These are phyloP conservation scores for Diacarnus erythraeanus DNA, from an alignment of 37 sponge, comb jelly and placozoan genomes.

Conservation along the genomic window DNA sequence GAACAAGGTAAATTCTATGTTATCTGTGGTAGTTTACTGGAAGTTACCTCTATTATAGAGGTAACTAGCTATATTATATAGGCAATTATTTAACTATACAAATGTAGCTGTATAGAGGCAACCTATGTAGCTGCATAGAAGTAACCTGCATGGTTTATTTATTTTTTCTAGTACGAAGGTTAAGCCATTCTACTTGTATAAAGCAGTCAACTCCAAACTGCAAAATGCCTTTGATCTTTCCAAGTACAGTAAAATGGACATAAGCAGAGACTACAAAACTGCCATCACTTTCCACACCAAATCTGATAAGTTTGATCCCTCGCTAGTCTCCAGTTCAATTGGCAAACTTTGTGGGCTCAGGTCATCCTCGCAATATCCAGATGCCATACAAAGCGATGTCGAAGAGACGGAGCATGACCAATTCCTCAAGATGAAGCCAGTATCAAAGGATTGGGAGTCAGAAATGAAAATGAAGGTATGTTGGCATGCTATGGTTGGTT, in stretches of 20 bases:
- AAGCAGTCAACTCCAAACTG: constrained; percentile 31
- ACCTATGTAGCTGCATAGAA: no score
- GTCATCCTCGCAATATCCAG: neutral
- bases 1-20: constrained; percentile 30
- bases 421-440: constrained; percentile 16
- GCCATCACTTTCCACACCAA: constrained; percentile 34
- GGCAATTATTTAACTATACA: no score
- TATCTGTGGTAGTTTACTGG: no score
- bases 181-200: constrained; percentile 9
- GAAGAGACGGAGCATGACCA: constrained; percentile 2
- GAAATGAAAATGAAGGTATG: constrained; percentile 33
- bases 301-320: neutral
- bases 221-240: constrained; percentile 19
- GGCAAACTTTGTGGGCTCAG: constrained; percentile 12
- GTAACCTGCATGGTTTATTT: no score
- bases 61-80: no score
- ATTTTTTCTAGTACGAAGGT: neutral
- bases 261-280: neutral
- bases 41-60: no score
- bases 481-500: no score
- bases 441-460: constrained; percentile 38
- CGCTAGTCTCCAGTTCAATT: neutral
- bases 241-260: neutral
- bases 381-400: neutral
- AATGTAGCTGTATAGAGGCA: no score